Evolutionary conservation across 1,140 invertebrate species (phyloP), one percentile per base, ranked within the genome.

Genomic region (Scaptomyza graminum): DNA sequence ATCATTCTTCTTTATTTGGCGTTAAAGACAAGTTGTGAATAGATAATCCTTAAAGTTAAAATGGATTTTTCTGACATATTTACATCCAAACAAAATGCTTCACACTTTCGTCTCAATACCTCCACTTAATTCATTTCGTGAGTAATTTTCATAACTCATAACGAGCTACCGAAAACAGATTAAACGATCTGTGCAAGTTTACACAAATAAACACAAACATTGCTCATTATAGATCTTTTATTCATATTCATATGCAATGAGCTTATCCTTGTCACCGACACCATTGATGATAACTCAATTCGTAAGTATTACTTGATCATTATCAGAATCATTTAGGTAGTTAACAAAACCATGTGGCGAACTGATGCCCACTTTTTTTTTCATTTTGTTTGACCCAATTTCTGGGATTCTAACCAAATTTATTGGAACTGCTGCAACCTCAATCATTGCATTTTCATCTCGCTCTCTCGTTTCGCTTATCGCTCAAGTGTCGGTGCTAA

Each of bases 401-500:
- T 31, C 39, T 25, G 25, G 25, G 0, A 47, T 59, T 52, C 28
- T 51, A 34, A 12, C 47, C 52, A 13, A 67, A 72, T 67, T 72
- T 72, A 72, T 72, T 52, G 56, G 55, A 67, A 60, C 54, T 59
- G 67, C 66, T 28, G 46, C 13, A 62, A 62, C 18, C 61, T 31
- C 50, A 54, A 46, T 51, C 60, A 50, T 51, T 59, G 69, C 69
- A 71, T 66, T 66, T 72, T 70, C 79, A 84, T 79, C 65, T 64
- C 60, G 39, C 46, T 62, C 37, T n/a, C 12, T 5, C 8, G 8
- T 49, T 25, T 46, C 62, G 63, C 78, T 81, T 82, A 77, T 85
- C 31, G 31, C 82, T 87, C 55, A 85, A 87, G 81, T 85, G 81
- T 85, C 81, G 81, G 81, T 34, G 31, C 78, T 82, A 85, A 85